Conservation (phyloP, 2,113 vertebrate species). For the Labrus mixtus region DNA sequence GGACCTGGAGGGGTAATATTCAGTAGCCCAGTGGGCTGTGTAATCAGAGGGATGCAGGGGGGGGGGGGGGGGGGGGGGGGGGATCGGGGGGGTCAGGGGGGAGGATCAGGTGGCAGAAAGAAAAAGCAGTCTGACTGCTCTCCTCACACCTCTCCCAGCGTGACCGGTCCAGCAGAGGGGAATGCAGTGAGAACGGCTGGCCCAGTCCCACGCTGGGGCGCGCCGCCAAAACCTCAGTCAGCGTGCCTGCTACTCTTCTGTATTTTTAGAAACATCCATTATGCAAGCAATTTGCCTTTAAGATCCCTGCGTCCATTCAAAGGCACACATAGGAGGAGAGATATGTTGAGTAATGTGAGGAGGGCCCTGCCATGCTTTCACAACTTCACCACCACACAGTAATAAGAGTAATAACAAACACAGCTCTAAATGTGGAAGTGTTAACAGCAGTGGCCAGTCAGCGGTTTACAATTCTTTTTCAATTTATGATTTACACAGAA, state of each 20-base stretch:
- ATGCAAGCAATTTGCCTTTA: slow-evolving; percentile 79
- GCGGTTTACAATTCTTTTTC: slow-evolving; percentile 32
- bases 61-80: slow-evolving; percentile 32
- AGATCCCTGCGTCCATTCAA: slow-evolving; percentile 65
- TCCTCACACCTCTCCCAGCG: slow-evolving; percentile 68
- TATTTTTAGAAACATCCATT: slow-evolving; percentile 84
- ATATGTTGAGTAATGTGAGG: slow-evolving; percentile 53
- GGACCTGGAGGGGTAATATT: slow-evolving; percentile 20
- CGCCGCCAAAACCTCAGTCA: slow-evolving; percentile 75
- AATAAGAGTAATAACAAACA: slow-evolving; percentile 25
- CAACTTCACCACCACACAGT: slow-evolving; percentile 16
- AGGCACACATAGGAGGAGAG: slow-evolving; percentile 42
- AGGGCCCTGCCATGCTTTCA: slow-evolving; percentile 28
- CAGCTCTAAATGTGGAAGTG: slow-evolving; percentile 22
- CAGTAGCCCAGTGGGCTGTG: slow-evolving; percentile 24
- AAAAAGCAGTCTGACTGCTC: slow-evolving; percentile 62
- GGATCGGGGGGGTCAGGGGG: too few relatives aligned
- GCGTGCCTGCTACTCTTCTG: slow-evolving; percentile 67
- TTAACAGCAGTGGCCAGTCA: slow-evolving; percentile 42
- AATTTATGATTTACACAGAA: slow-evolving; percentile 35
- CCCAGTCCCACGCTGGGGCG: slow-evolving; percentile 54
- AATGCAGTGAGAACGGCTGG: slow-evolving; percentile 68
- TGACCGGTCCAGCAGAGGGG: slow-evolving; percentile 50
- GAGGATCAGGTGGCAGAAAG: slow-evolving; percentile 64
- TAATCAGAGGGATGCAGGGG: slow-evolving; percentile 43